Conservation (phyloP, 2,888 invertebrate species). For the Salpingus planirostris region DNA sequence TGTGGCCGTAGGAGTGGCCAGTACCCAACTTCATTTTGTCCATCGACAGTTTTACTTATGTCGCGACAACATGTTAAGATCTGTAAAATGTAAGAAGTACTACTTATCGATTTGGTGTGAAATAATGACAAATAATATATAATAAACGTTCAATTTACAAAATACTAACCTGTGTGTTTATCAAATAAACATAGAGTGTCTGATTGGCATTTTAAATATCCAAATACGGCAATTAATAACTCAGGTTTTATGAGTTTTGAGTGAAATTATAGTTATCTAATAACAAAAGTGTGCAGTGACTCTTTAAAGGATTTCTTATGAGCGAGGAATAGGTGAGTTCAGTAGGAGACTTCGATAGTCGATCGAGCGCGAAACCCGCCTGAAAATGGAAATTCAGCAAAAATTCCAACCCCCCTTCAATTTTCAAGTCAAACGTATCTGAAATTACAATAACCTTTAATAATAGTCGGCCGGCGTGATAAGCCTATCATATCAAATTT, state of each 20-base stretch:
- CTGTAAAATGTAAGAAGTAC: slow-evolving; percentile 38
- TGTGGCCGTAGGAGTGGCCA: slow-evolving; percentile 25
- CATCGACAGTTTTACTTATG: slow-evolving; percentile 32
- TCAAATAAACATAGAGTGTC: slow-evolving; percentile 33
- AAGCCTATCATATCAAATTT: too few species aligned
- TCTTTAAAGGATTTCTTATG: too few species aligned
- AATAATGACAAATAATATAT: slow-evolving; percentile 41
- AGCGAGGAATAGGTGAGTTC: too few species aligned
- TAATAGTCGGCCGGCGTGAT: too few species aligned
- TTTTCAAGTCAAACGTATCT: too few species aligned
- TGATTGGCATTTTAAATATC: slow-evolving; percentile 31
- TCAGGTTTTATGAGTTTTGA: slow-evolving; percentile 9
- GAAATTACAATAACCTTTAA: too few species aligned
- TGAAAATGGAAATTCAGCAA: background rate
- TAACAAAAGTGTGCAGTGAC: slow-evolving; percentile 1
- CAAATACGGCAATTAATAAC: slow-evolving; percentile 14
- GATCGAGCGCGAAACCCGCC: slow-evolving; percentile 8
- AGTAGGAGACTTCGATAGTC: slow-evolving; percentile 10
- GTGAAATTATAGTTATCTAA: slow-evolving; percentile 2
- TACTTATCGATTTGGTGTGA: slow-evolving; percentile 43
- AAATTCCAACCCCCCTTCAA: too few species aligned
- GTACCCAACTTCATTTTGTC: slow-evolving; percentile 21
- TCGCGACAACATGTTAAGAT: slow-evolving; percentile 37
- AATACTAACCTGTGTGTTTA: slow-evolving; percentile 34
- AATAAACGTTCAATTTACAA: slow-evolving; percentile 42